These are phyloP conservation scores for Echinometra lucunter DNA, from an alignment of 53 echinoderm and acorn worm genomes.

Conservation along the genomic window DNA sequence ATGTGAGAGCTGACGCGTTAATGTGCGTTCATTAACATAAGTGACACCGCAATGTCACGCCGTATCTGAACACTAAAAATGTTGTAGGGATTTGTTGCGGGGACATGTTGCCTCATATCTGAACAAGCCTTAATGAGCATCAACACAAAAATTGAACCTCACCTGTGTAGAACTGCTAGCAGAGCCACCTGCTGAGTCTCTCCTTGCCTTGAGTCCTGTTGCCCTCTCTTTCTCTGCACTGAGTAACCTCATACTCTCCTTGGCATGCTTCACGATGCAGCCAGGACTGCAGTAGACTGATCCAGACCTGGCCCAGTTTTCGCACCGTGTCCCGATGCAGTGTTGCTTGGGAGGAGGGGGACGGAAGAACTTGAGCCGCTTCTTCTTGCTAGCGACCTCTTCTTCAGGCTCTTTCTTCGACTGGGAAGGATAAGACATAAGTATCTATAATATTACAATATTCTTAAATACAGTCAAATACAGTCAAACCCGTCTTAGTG, in stretches of 20 bases:
- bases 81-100: too few relatives aligned
- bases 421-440: neutral
- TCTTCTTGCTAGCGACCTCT: constrained; percentile 70
- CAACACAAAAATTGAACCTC: neutral
- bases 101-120: too few relatives aligned
- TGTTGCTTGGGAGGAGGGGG: constrained; percentile 89
- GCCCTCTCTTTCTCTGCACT: constrained; percentile 88
- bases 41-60: too few relatives aligned
- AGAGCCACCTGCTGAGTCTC: constrained; percentile 74
- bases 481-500: too few relatives aligned
- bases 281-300: constrained; percentile 93
- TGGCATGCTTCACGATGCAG: constrained; percentile 92
- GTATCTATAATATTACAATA: neutral
- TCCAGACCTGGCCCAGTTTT: constrained; percentile 80
- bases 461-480: too few relatives aligned
- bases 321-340: constrained; percentile 88
- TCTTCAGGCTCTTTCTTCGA: constrained; percentile 30
- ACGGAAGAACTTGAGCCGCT: constrained; percentile 77
- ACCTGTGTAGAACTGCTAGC: constrained; percentile 4
- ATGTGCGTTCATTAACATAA: too few relatives aligned
- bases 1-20: too few relatives aligned
- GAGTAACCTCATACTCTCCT: constrained; percentile 84
- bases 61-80: too few relatives aligned
- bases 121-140: too few relatives aligned
- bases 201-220: constrained; percentile 73